A percentile compares a stretch with the other conserved stretches of the same genome.
These are phyloP conservation scores for Asteroscopus sphinx DNA, from an alignment of 2,888 invertebrate genomes.

Conservation along the genomic window DNA sequence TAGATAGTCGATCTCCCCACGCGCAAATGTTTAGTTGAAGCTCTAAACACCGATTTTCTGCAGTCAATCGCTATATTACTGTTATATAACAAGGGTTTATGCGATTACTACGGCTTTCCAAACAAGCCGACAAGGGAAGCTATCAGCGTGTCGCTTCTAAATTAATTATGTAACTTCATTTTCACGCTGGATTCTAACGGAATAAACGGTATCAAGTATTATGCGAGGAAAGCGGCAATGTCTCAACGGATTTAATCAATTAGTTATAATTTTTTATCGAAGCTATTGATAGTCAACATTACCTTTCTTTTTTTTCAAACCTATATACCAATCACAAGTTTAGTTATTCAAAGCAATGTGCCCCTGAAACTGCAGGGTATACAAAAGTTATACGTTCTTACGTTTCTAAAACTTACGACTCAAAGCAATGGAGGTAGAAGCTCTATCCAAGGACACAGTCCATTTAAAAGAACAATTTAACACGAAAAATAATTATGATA, in stretches of 20 bases:
- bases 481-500: too few species aligned
- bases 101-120: conserved; percentile 36
- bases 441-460: background rate
- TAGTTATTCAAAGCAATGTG: too few species aligned
- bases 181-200: conserved; percentile 48
- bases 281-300: too few species aligned
- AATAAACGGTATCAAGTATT: conserved; percentile 41
- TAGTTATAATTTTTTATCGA: too few species aligned
- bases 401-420: too few species aligned
- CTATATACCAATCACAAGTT: too few species aligned
- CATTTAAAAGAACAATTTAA: background rate
- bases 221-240: background rate
- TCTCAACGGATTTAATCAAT: too few species aligned
- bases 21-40: background rate
- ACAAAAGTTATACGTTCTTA: too few species aligned
- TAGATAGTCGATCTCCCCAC: conserved; percentile 1
- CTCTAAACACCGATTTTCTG: conserved; percentile 23
- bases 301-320: too few species aligned
- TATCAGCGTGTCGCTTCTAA: conserved; percentile 42
- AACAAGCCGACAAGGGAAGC: conserved; percentile 42
- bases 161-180: conserved; percentile 37
- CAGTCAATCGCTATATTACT: conserved; percentile 28
- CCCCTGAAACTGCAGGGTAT: too few species aligned
- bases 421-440: too few species aligned
- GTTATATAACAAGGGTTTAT: conserved; percentile 44